Conservation (phyloP, 2,888 invertebrate genomes). For the Penaeus monodon region DNA sequence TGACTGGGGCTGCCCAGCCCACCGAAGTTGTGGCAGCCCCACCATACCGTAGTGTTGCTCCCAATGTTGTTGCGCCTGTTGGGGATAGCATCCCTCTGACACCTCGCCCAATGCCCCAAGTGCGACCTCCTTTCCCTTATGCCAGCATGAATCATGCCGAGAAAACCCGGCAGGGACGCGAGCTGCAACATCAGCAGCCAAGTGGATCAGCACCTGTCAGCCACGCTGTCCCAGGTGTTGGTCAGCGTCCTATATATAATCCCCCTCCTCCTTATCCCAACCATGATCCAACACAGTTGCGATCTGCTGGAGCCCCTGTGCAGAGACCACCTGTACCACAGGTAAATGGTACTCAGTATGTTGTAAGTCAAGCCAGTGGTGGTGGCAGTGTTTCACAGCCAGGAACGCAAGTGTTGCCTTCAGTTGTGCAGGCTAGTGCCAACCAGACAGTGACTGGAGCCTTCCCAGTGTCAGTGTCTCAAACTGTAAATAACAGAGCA, state of each 20-base stretch:
- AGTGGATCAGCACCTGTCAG: conserved; percentile 13
- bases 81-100: conserved; percentile 75
- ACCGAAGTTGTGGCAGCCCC: conserved; percentile 65
- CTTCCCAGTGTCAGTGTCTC: conserved; percentile 37
- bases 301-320: conserved; percentile 17
- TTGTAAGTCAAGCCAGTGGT: conserved; percentile 33
- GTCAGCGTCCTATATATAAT: conserved; percentile 51
- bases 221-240: conserved; percentile 3
- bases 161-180: conserved; percentile 85
- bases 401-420: conserved; percentile 56
- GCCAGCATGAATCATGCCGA: conserved; percentile 90
- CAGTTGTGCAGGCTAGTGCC: conserved; percentile 51
- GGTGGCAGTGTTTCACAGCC: conserved; percentile 38
- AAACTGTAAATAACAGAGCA: conserved; percentile 40
- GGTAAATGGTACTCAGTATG: conserved; percentile 50
- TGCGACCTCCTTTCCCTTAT: conserved; percentile 82
- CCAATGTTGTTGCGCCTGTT: conserved; percentile 90
- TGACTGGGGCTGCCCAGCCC: conserved; percentile 44
- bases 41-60: conserved; percentile 71
- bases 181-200: conserved; percentile 65
- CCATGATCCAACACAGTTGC: conserved; percentile 40
- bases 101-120: conserved; percentile 72
- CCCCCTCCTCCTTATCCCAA: conserved; percentile 64
- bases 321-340: conserved; percentile 55
- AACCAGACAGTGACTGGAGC: conserved; percentile 21